Evolutionary conservation across 2,797 vertebrate species (phyloP).

Genomic region (Coregonus ussuriensis): DNA sequence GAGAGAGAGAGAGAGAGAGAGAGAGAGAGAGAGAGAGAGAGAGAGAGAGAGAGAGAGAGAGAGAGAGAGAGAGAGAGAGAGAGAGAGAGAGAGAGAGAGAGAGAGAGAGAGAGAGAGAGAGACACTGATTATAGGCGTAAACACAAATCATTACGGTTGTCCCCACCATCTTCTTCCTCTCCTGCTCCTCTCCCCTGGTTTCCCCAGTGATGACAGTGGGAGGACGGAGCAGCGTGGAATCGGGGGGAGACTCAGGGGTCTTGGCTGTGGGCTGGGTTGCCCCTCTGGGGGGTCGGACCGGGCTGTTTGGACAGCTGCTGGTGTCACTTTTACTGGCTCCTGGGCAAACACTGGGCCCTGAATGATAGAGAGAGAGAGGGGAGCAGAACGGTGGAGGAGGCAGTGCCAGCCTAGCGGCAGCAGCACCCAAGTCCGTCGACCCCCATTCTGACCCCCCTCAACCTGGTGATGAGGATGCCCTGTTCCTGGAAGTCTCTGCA

Average conservation of each 20-base stretch:
- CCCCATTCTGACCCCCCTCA: conserved; percentile 25
- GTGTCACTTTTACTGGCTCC: conserved; percentile 71
- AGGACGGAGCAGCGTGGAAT: conserved; percentile 48
- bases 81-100: too few relatives aligned
- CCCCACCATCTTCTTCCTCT: not conserved
- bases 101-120: too few relatives aligned
- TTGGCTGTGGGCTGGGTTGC: not conserved
- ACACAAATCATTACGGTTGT: too few relatives aligned
- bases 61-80: too few relatives aligned
- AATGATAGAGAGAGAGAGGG: conserved; percentile 40
- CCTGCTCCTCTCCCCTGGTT: conserved; percentile 22
- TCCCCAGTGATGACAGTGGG: conserved; percentile 54
- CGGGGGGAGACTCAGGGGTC: conserved; percentile 38
- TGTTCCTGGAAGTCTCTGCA: conserved; percentile 11
- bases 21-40: too few relatives aligned
- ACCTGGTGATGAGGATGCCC: conserved; percentile 35
- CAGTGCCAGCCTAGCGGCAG: not conserved
- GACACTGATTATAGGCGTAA: too few relatives aligned
- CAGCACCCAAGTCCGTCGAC: not conserved
- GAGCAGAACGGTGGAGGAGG: conserved; percentile 22
- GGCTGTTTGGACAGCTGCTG: conserved; percentile 78
- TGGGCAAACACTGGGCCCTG: conserved; percentile 66
- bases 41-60: too few relatives aligned
- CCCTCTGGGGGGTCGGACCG: conserved; percentile 38
- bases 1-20: too few relatives aligned